phyloP scores from a whole-genome alignment of 2,888 invertebrate genomes.

The Ethmia dodecea region DNA sequence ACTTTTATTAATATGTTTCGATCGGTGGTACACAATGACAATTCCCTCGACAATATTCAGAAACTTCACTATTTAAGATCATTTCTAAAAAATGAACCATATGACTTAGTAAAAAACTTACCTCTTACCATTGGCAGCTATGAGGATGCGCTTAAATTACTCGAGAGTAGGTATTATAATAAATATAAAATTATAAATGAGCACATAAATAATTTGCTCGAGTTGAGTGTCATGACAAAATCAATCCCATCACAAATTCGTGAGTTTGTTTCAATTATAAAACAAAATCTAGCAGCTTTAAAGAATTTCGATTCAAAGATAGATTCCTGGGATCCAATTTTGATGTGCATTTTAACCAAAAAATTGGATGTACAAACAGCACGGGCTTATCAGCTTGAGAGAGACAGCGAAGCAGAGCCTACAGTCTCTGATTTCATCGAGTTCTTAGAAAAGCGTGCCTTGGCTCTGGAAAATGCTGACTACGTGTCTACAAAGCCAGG shows the following conservation, averaged over 20 bases:
- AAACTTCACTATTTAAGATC: conserved; percentile 1
- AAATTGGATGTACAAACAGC: conserved; percentile 3
- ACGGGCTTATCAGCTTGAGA: not conserved
- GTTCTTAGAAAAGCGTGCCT: not conserved
- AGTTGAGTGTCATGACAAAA: not conserved
- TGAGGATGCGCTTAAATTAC: not conserved
- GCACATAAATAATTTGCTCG: not conserved
- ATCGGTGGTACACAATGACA: not conserved
- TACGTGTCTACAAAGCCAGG: not conserved
- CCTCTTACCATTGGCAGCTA: not conserved
- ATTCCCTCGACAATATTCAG: not conserved
- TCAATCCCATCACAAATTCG: conserved; percentile 1
- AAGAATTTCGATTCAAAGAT: not conserved
- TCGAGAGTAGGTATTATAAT: not conserved
- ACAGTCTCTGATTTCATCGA: not conserved
- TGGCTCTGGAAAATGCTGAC: not conserved
- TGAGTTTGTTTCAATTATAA: conserved; percentile 1
- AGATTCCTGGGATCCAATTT: conserved; percentile 1
- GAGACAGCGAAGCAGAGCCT: not conserved
- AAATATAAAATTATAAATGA: not conserved
- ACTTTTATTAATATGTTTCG: not conserved
- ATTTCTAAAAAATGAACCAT: not conserved
- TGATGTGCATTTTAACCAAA: conserved; percentile 1
- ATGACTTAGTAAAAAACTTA: conserved; percentile 1
- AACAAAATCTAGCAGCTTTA: conserved; percentile 2